Conservation (phyloP, 2,888 invertebrate genomes). For the Pseudoips prasinana region DNA sequence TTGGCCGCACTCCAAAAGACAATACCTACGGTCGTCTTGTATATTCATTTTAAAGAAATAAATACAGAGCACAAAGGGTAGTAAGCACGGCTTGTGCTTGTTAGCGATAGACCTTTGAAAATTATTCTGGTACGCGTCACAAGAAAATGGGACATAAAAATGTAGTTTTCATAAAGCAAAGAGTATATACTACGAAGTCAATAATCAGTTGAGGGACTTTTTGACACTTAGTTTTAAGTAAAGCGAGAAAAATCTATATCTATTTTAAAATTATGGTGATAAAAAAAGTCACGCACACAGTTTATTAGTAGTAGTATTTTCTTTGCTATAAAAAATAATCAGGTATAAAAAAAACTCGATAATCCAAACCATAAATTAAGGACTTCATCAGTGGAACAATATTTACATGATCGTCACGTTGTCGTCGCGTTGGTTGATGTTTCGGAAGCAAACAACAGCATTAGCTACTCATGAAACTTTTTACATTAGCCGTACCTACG, state of each 20-base stretch:
- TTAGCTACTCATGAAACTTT: constrained; percentile 63
- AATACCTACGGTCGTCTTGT: constrained; percentile 69
- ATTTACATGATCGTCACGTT: constrained; percentile 40
- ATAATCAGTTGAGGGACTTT: no score
- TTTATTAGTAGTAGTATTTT: neutral
- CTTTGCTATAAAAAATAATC: no score
- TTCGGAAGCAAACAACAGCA: constrained; percentile 63
- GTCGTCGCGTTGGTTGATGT: constrained; percentile 45
- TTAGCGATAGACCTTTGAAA: constrained; percentile 36
- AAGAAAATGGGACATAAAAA: constrained; percentile 3
- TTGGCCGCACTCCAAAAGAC: constrained; percentile 78
- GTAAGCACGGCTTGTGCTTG: constrained; percentile 42
- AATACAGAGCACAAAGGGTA: constrained; percentile 54
- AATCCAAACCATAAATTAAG: no score
- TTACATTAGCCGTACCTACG: constrained; percentile 65
- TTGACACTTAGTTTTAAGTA: no score
- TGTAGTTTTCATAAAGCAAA: no score
- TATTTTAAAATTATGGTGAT: neutral
- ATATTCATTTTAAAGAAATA: constrained; percentile 74
- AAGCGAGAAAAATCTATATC: neutral
- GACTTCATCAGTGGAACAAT: no score
- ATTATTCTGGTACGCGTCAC: constrained; percentile 12
- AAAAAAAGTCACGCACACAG: neutral
- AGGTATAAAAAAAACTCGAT: no score
- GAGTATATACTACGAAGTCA: constrained; percentile 1